Evolutionary conservation across 2,797 vertebrate genomes (phyloP), one percentile per base, ranked within the genome.

Genomic region (Danionella dracula): DNA sequence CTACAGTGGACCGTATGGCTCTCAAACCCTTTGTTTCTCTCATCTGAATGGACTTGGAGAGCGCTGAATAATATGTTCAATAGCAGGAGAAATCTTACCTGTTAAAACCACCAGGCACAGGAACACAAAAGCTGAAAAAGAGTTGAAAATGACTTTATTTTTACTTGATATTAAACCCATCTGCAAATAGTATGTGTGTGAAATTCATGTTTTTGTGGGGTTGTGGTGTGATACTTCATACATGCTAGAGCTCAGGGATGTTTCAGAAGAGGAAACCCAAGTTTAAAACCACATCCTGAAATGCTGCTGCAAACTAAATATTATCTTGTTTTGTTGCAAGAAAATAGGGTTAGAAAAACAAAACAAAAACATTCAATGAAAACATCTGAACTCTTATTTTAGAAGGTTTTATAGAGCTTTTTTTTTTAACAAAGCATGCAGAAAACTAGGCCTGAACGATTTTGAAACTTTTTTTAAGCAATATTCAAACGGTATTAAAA

Each of bases 81-180:
- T 27, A 27, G 23, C 6, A 6, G 23, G 3, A 6, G 23, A 27
- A 41, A 8, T 57, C 73, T 71, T 46, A 75, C 68, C 64, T 35
- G 57, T 59, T 60, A 54, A 54, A 53, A 68, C 42, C 29, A 49
- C 27, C 41, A 75, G 55, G 38, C 46, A 68, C 42, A 68, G 32
- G 4, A 44, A 60, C 13, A 11, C 31, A n/a, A 71, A 41, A 40
- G 57, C 73, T 75, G 44, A 64, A 64, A 31, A 31, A 12, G 4
- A 29, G 20, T 21, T 20, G 15, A 8, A 38, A 8, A 38, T 27
- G 23, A n/a, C n/a, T n/a, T 56, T 0, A 35, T 41, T 15, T 27
- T 16, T 20, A 21, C 41, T 4, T 32, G 9, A 50, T 5, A 11
- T n/a, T n/a, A n/a, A 9, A 15, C 2, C 40, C 2, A 55, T 6